A percentile compares a stretch with the other conserved stretches of the same genome.
Evolutionary conservation across 2,888 invertebrate genomes (phyloP).

Genomic region (Acleris holmiana): DNA sequence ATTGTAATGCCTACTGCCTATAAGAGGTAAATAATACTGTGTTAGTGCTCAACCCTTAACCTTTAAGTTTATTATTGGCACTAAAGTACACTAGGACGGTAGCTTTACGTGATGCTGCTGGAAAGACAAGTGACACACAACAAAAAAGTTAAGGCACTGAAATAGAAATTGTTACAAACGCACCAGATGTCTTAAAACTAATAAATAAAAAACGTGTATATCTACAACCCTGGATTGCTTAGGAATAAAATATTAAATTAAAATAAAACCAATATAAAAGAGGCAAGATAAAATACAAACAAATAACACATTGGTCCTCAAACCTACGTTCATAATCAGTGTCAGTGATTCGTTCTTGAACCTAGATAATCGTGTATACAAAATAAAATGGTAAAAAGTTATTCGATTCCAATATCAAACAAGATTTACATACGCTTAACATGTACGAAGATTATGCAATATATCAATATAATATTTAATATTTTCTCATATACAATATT

Average conservation of each 20-base stretch:
- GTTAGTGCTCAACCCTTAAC: slow-evolving; percentile 3
- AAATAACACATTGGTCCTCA: slow-evolving; percentile 46
- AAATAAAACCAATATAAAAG: slow-evolving; percentile 30
- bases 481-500: slow-evolving; percentile 13
- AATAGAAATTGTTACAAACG: slow-evolving; percentile 32
- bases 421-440: too few species aligned
- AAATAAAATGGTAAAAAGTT: neutral
- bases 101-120: slow-evolving; percentile 22
- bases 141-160: slow-evolving; percentile 39
- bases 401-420: too few species aligned
- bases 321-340: slow-evolving; percentile 31
- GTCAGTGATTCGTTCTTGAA: slow-evolving; percentile 2
- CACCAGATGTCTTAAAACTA: slow-evolving; percentile 6
- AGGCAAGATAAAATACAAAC: slow-evolving; percentile 36
- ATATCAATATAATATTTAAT: neutral
- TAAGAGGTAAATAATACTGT: neutral
- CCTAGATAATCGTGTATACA: slow-evolving; percentile 5
- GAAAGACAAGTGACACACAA: slow-evolving; percentile 24
- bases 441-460: neutral
- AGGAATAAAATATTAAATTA: slow-evolving; percentile 31
- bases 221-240: slow-evolving; percentile 21
- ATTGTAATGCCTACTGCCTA: neutral
- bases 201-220: slow-evolving; percentile 23
- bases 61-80: slow-evolving; percentile 43
- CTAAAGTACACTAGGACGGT: slow-evolving; percentile 47